Base-by-base conservation (phyloP, 1,140 invertebrate genomes). In the Drosophila pruinosa region DNA sequence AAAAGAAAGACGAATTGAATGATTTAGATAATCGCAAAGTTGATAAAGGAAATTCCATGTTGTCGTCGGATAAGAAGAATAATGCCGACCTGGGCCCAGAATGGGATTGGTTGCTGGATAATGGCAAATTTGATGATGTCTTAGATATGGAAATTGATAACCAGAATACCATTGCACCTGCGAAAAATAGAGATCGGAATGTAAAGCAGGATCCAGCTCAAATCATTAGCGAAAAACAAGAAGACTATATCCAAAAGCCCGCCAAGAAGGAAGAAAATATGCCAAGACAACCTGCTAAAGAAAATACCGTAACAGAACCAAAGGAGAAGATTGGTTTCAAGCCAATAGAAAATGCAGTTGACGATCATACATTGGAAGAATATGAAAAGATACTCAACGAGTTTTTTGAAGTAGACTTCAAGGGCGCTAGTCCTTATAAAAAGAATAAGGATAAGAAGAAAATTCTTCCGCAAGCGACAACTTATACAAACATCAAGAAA, bases 91-190 rank as follows among this genome's bases (percentile, higher is more conserved):
- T 7, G 24, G 22, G 41, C 1, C 57, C 59, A 24, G 80, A 76
- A 68, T 86, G 80, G 80, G 72, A 73, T 28, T 86, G 80, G 80
- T 21, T 85, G 26, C 34, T 28, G 8, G 56, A 65, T n/a, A 63
- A 39, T 2, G 34, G 72, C 0, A 41, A 64, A 12, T 17, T 47
- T 14, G 61, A 54, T 0, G 22, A 31, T 1, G 3, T 24, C n/a
- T 12, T 12, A 21, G 43, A 45, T 24, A 10, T n/a, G n/a, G n/a
- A 34, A 34, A 31, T 10, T 10, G 8, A 31, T n/a, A n/a, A n/a
- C n/a, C n/a, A n/a, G n/a, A n/a, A n/a, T n/a, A n/a, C n/a, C n/a
- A n/a, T n/a, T n/a, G n/a, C 10, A 12, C 1, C n/a, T n/a, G n/a
- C 31, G 31, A n/a, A 34, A 2, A 34, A 12, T 34, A 34, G 31